Percentiles rank a stretch among this genome's conserved stretches.
phyloP scores from a whole-genome alignment of 2,113 vertebrate species.

The Polypterus senegalus region DNA sequence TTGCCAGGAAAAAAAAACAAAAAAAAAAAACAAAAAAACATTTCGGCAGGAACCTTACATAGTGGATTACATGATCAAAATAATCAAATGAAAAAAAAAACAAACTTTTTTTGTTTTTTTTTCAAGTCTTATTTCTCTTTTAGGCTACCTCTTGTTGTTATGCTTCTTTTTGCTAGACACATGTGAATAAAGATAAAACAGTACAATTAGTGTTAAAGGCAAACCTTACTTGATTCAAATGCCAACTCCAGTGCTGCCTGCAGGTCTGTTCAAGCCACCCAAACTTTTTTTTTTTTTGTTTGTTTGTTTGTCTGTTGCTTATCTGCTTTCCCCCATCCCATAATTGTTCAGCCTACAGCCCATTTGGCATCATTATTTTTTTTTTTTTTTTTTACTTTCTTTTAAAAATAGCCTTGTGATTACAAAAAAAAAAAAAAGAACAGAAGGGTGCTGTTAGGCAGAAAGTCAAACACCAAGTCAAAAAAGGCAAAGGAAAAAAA shows the following conservation, averaged over 20 bases:
- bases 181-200: constrained; percentile 82
- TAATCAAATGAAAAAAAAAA: constrained; percentile 42
- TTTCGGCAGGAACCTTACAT: constrained; percentile 48
- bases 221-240: constrained; percentile 74
- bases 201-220: constrained; percentile 95
- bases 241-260: constrained; percentile 59
- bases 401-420: constrained; percentile 45
- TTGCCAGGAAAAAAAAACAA: constrained; percentile 8
- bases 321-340: constrained; percentile 24
- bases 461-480: constrained; percentile 39
- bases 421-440: constrained; percentile 61
- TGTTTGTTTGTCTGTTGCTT: constrained; percentile 37
- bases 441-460: constrained; percentile 72
- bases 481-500: constrained; percentile 28
- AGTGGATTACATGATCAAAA: constrained; percentile 57
- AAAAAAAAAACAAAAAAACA: constrained; percentile 20
- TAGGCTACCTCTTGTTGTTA: constrained; percentile 81
- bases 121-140: constrained; percentile 51
- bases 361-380: constrained; percentile 13
- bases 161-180: constrained; percentile 79
- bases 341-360: constrained; percentile 47
- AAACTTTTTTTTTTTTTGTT: constrained; percentile 17
- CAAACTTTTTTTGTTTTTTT: constrained; percentile 57
- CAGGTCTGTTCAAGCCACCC: constrained; percentile 37
- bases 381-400: constrained; percentile 27